Evolutionary conservation across 1,140 invertebrate species (phyloP), one percentile per base, ranked within the genome.

Genomic region (Neodiprion virginianus): DNA sequence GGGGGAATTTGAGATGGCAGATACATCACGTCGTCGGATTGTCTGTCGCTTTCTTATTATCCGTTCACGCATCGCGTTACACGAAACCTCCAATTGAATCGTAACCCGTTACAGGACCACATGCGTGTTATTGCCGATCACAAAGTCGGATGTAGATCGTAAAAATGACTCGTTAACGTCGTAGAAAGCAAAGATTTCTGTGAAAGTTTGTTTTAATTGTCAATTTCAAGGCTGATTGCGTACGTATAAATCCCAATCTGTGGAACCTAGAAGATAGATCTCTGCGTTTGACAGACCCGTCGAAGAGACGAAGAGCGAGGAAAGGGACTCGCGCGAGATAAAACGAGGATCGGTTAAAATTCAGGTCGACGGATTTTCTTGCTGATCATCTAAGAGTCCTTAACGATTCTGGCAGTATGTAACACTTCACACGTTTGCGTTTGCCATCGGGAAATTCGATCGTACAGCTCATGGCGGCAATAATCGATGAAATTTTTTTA

Each of bases 141-240:
- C 28, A 40, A 40, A 40, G 28, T 40, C 28, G 28, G 28, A 40
- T 40, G 28, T 40, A 40, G 28, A 40, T 40, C 28, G 28, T 40
- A 40, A 40, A 40, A 40, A 40, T 40, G 5, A 40, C 28, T 40
- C 28, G 28, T 40, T 40, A 40, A 40, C 28, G 1, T 40, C 28
- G 28, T 40, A 40, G 28, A 40, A 40, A 17, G 7, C 5, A 11
- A 14, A 61, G 53, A 61, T 61, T 61, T 61, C 53, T 9, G 8
- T 17, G 53, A 61, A 61, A 61, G n/a, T 61, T 61, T 61, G 53
- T 61, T 61, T 17, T 61, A 61, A 61, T 61, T 61, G 53, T 61
- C n/a, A 61, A 61, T 61, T 61, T 61, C 53, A 61, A 12, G 53
- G 53, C 11, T 61, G 53, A 61, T 61, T 17, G 53, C 53, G 53